Percentiles rank a stretch among this genome's conserved stretches.
Conservation (phyloP, 2,113 vertebrate genomes). For the Cryptomyrus ogoouensis region DNA sequence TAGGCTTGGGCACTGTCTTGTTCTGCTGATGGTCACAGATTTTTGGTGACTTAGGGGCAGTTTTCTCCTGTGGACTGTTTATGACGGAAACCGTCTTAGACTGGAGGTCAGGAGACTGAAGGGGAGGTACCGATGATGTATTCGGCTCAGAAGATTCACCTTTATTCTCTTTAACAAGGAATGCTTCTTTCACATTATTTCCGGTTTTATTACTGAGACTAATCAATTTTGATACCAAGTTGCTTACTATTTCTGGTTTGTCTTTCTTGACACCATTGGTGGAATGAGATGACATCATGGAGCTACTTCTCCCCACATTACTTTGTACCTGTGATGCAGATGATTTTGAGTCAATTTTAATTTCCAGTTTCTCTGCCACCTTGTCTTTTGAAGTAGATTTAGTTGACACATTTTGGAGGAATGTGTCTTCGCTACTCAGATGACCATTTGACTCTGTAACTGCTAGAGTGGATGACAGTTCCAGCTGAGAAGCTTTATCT, state of each 20-base stretch:
- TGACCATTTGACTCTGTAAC: constrained; percentile 46
- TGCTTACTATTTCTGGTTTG: constrained; percentile 56
- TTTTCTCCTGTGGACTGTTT: constrained; percentile 39
- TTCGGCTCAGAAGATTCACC: constrained; percentile 47
- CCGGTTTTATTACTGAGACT: constrained; percentile 68
- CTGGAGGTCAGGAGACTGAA: constrained; percentile 50
- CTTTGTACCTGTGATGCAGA: constrained; percentile 48
- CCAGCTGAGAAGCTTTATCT: constrained; percentile 27
- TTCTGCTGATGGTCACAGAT: constrained; percentile 27
- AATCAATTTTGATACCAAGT: constrained; percentile 63
- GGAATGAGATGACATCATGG: constrained; percentile 49
- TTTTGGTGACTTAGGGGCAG: constrained; percentile 9
- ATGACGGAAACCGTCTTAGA: constrained; percentile 42
- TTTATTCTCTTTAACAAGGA: constrained; percentile 33
- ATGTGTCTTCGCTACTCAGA: constrained; percentile 39
- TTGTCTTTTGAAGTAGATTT: constrained; percentile 47
- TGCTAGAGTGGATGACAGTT: constrained; percentile 27
- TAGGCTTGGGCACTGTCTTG: constrained; percentile 2
- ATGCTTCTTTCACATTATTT: constrained; percentile 51
- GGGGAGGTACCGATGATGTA: constrained; percentile 52
- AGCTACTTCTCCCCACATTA: constrained; percentile 45
- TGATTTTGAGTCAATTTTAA: constrained; percentile 36
- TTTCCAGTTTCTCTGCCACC: constrained; percentile 44
- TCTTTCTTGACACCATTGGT: constrained; percentile 50
- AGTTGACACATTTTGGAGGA: constrained; percentile 13